A percentile compares a stretch with the other conserved stretches of the same genome.
phyloP scores from a whole-genome alignment of 2,113 vertebrate genomes.

The Trichechus manatus region DNA sequence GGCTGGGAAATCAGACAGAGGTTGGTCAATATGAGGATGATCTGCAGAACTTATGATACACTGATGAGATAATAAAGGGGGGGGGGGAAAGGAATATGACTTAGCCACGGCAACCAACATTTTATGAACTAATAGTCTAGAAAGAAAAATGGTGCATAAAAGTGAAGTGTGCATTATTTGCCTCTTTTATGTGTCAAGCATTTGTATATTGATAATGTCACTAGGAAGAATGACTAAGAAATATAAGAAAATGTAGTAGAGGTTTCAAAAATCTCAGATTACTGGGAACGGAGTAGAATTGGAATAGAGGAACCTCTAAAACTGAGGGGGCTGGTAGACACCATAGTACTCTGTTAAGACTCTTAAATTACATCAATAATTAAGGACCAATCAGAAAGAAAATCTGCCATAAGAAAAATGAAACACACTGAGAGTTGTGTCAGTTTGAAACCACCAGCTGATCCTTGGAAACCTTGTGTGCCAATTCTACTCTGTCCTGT shows the following conservation, averaged over 20 bases:
- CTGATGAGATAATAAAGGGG: background rate
- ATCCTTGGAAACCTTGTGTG: too few relatives aligned
- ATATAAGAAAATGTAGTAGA: background rate
- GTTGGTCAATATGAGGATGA: background rate
- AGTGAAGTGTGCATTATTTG: background rate
- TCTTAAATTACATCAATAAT: background rate
- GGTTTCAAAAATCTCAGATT: background rate
- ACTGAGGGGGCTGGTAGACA: background rate
- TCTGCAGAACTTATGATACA: background rate
- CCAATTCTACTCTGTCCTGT: too few relatives aligned
- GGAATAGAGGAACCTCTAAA: background rate
- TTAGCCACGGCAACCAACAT: background rate
- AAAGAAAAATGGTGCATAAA: background rate
- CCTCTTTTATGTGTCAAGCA: background rate
- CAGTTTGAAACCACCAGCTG: background rate
- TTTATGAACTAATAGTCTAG: background rate
- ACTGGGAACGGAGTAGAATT: background rate
- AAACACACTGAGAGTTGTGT: background rate
- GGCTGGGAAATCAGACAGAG: background rate
- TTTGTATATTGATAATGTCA: background rate
- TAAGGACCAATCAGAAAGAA: background rate
- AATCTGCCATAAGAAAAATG: background rate
- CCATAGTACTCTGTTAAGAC: background rate
- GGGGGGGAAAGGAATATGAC: background rate
- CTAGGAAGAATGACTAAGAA: background rate